Conservation (phyloP, 64 coral and sea anemone species). For the Orbicella faveolata region DNA sequence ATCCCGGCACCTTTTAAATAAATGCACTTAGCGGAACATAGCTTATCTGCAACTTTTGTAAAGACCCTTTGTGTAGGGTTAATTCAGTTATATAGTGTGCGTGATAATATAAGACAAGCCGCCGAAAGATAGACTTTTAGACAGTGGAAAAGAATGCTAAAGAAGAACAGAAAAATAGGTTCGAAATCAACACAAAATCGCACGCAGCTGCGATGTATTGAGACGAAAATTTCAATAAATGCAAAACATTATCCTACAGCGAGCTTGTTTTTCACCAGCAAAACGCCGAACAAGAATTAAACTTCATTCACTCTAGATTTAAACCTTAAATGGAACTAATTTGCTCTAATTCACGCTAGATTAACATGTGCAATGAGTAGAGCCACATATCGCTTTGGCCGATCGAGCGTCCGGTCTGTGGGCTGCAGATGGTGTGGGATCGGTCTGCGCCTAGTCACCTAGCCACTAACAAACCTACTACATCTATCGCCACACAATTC, state of each 20-base stretch:
- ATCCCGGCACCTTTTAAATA: background rate
- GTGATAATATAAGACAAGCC: background rate
- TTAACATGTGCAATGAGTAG: constrained; percentile 1
- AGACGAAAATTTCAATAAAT: constrained; percentile 41
- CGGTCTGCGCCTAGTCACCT: background rate
- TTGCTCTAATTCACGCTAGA: constrained; percentile 6
- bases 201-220: constrained; percentile 11
- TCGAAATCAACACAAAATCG: background rate
- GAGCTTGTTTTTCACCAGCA: background rate
- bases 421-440: constrained; percentile 4
- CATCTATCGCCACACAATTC: constrained; percentile 7
- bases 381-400: background rate
- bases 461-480: constrained; percentile 1
- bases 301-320: background rate
- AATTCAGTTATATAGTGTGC: background rate
- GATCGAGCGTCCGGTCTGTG: no score
- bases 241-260: background rate
- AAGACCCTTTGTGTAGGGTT: background rate
- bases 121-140: background rate
- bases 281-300: constrained; percentile 16
- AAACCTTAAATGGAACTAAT: constrained; percentile 8
- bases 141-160: background rate
- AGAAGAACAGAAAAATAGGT: no score
- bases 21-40: background rate
- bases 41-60: constrained; percentile 12